A percentile compares a stretch with the other conserved stretches of the same genome.
These are phyloP conservation scores for Lochmaea crataegi DNA, from an alignment of 2,888 invertebrate genomes.

Conservation along the genomic window DNA sequence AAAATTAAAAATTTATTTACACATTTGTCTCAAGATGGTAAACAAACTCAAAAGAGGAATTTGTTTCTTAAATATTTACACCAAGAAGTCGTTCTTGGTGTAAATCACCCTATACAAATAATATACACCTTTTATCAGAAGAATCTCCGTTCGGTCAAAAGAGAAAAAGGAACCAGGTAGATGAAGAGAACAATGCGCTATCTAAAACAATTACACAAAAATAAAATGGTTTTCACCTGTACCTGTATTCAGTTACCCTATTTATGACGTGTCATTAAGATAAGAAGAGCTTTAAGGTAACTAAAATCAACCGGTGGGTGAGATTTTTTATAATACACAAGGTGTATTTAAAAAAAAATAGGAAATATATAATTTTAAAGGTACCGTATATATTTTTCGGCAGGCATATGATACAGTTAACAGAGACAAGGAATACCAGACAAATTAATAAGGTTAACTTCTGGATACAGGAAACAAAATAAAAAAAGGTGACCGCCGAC, in stretches of 20 bases:
- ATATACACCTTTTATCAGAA: slow-evolving; percentile 22
- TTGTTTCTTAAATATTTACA: slow-evolving; percentile 2
- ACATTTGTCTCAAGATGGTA: neutral
- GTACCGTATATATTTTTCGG: no score
- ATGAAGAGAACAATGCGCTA: slow-evolving; percentile 23
- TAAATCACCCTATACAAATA: slow-evolving; percentile 29
- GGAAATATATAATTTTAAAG: neutral
- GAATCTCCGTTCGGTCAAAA: slow-evolving; percentile 22
- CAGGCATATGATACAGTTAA: no score
- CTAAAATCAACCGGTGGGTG: neutral
- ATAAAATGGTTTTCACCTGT: slow-evolving; percentile 35
- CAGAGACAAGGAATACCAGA: no score
- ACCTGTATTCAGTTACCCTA: slow-evolving; percentile 23
- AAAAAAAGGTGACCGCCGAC: no score
- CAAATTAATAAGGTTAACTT: no score
- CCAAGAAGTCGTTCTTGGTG: neutral
- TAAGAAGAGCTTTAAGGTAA: slow-evolving; percentile 18
- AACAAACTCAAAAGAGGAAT: neutral
- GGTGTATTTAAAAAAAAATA: slow-evolving; percentile 18
- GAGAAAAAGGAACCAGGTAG: slow-evolving; percentile 29
- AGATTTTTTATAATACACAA: slow-evolving; percentile 14
- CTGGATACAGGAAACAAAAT: no score
- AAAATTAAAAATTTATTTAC: neutral
- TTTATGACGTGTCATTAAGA: slow-evolving; percentile 31
- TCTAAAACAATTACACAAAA: slow-evolving; percentile 34